Evolutionary conservation across 2,888 invertebrate genomes (phyloP), one percentile per base, ranked within the genome.

Genomic region (Aleiodes alternator): DNA sequence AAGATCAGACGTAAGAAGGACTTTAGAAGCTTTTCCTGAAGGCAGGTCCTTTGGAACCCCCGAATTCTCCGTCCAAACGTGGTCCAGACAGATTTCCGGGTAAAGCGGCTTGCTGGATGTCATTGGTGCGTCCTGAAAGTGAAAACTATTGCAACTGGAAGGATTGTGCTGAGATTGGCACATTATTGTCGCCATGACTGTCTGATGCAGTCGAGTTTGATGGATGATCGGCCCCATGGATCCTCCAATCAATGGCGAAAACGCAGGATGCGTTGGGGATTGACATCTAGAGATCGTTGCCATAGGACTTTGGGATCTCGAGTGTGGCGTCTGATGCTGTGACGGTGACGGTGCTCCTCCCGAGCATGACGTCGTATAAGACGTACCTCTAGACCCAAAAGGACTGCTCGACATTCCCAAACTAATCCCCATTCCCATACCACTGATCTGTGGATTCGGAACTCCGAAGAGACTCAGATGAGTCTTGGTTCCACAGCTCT

Each of bases 41-140:
- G 82, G 91, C 83, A 84, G 87, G 86, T 81, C 92, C 90, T 90
- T 90, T 43, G 90, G 85, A 11, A 88, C 80, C 11, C 85, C 87
- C 53, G 83, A 90, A 76, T 91, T 93, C 84, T 98, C 98, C 0
- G 95, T 95, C 98, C 98, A 98, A 12, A 97, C 90, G 85, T 96
- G 95, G 81, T 98, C 97, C 59, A 98, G 91, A 84, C 97, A 97
- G 79, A 97, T 92, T 82, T 96, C 95, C 0, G 98, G 97, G 81
- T 94, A 94, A 34, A 96, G 90, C 0, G 96, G 96, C 81, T 95
- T 87, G 69, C 88, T 85, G 14, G 84, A 81, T 38, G 80, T 82
- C n/a, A 73, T 59, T 50, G 81, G 74, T 34, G 81, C 69, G 72
- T 87, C 87, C 72, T 84, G 87, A 61, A 86, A 76, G 53, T 84